These are phyloP conservation scores for Phragmatobia fuliginosa DNA, from an alignment of 2,888 invertebrate species.

Conservation along the genomic window DNA sequence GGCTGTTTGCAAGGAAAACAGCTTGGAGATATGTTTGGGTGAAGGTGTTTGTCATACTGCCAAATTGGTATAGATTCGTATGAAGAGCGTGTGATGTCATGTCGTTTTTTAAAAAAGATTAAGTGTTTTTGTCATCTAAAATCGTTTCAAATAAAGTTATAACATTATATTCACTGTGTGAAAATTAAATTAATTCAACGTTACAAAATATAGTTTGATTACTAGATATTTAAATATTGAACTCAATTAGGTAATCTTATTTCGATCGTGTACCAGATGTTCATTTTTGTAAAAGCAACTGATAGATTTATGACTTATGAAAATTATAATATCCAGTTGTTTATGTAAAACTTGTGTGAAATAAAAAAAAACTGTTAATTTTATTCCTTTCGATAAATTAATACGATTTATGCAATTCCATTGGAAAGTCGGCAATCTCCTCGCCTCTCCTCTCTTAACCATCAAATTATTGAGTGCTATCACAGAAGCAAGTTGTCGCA, in stretches of 20 bases:
- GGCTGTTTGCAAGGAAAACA: constrained; percentile 81
- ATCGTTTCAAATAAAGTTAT: background rate
- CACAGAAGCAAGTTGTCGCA: background rate
- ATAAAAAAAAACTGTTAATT: too few relatives aligned
- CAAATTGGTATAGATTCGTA: constrained; percentile 42
- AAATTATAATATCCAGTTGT: background rate
- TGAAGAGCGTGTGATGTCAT: constrained; percentile 44
- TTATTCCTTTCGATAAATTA: too few relatives aligned
- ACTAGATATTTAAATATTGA: constrained; percentile 1
- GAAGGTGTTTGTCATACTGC: constrained; percentile 59
- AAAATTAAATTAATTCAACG: constrained; percentile 23
- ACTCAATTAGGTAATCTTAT: constrained; percentile 11
- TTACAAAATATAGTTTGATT: constrained; percentile 7
- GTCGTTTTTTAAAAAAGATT: constrained; percentile 31
- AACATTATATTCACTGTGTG: background rate
- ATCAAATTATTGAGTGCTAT: background rate
- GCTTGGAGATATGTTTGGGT: constrained; percentile 62
- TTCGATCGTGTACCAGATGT: background rate
- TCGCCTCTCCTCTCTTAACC: background rate
- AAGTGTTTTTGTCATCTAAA: constrained; percentile 18
- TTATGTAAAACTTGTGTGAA: background rate
- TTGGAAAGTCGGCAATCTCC: too few relatives aligned
- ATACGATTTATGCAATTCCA: too few relatives aligned
- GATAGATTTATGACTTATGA: background rate
- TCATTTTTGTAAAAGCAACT: constrained; percentile 1